Percentiles rank a stretch among this genome's conserved stretches.
Evolutionary conservation across 2,888 invertebrate genomes (phyloP).

Genomic region (Allolobophora icterica): DNA sequence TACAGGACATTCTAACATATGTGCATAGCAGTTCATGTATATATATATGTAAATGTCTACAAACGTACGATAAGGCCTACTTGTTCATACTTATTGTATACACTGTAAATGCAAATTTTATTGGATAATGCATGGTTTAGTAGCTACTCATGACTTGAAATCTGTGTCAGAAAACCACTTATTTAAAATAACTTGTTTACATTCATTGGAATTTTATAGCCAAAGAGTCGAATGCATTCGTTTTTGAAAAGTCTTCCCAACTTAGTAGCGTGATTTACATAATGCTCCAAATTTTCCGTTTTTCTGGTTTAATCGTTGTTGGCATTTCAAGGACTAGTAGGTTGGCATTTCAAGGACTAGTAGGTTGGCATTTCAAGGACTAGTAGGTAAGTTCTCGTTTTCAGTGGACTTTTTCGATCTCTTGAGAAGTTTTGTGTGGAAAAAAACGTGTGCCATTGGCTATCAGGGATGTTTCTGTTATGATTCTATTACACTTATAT

Average conservation of each 20-base stretch:
- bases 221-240: neutral
- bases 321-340: neutral
- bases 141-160: conserved; percentile 3
- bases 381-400: neutral
- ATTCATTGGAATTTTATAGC: neutral
- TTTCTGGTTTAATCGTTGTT: neutral
- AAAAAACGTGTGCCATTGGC: neutral
- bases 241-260: neutral
- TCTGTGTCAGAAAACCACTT: neutral
- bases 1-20: neutral
- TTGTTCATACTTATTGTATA: neutral
- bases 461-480: conserved; percentile 6
- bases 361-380: neutral
- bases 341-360: neutral
- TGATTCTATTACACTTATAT: neutral
- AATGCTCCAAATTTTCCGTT: neutral
- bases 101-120: neutral
- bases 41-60: neutral
- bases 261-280: neutral
- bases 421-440: neutral
- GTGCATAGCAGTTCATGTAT: neutral
- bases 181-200: neutral
- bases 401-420: neutral
- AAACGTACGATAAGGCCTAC: neutral
- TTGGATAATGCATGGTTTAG: neutral